These are phyloP conservation scores for Pelmatolapia mariae DNA, from an alignment of 2,113 vertebrate species.

Conservation along the genomic window DNA sequence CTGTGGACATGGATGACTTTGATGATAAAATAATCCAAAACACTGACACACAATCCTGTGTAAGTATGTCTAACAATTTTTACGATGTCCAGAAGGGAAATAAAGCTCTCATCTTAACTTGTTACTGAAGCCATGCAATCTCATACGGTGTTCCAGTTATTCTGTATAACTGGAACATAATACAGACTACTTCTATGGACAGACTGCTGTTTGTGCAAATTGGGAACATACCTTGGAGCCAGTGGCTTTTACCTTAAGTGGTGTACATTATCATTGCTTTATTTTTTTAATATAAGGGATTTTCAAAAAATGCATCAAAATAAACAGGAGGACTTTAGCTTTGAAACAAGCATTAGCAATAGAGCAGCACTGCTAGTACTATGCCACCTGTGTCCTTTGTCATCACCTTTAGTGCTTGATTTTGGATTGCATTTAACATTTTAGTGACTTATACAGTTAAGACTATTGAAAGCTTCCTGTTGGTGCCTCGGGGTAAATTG, in stretches of 20 bases:
- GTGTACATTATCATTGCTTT: neutral
- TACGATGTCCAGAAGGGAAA: neutral
- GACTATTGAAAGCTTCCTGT: neutral
- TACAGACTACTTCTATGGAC: neutral
- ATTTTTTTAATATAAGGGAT: neutral
- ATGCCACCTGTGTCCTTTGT: neutral
- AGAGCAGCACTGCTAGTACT: neutral
- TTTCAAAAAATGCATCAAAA: neutral
- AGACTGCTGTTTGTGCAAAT: neutral
- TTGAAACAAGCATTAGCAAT: neutral
- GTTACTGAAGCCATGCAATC: neutral
- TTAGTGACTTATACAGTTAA: neutral
- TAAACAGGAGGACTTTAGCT: neutral
- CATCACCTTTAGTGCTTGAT: neutral
- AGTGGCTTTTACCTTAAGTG: neutral
- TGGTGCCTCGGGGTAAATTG: neutral
- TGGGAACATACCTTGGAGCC: neutral
- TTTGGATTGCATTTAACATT: neutral
- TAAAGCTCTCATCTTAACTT: neutral
- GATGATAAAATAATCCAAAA: constrained; percentile 53
- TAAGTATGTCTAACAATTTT: constrained; percentile 66
- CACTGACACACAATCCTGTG: constrained; percentile 45
- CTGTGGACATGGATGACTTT: constrained; percentile 60
- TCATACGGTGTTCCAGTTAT: neutral
- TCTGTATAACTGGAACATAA: neutral